Evolutionary conservation across 2,113 vertebrate genomes (phyloP).

Genomic region (Prochilodus magdalenae): DNA sequence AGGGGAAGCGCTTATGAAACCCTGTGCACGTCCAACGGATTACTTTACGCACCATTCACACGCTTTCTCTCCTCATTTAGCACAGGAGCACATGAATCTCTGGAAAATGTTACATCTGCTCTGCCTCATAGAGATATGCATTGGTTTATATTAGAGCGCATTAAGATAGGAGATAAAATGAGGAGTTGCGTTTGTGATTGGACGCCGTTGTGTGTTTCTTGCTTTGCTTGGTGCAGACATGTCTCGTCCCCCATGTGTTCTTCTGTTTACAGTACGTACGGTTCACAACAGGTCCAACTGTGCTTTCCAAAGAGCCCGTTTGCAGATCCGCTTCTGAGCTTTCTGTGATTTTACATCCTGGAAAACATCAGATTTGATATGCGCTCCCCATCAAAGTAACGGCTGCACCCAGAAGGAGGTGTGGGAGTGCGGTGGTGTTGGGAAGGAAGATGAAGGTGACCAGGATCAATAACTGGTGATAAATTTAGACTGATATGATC

Average conservation of each 20-base stretch:
- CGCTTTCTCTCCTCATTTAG: background rate
- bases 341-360: too few species aligned
- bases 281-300: background rate
- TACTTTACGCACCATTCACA: background rate
- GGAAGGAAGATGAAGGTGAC: too few species aligned
- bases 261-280: background rate
- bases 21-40: background rate
- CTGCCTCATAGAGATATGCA: conserved; percentile 8
- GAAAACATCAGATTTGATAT: too few species aligned
- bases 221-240: background rate
- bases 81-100: background rate
- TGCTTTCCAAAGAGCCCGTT: background rate
- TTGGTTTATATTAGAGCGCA: background rate
- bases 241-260: background rate
- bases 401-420: too few species aligned
- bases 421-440: too few species aligned
- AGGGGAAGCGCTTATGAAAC: background rate
- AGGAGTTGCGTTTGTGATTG: background rate
- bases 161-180: background rate
- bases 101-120: conserved; percentile 2
- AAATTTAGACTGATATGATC: too few species aligned
- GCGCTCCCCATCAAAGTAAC: too few species aligned
- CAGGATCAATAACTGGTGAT: too few species aligned
- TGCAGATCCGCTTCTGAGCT: too few species aligned
- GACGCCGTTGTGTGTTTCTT: background rate